Conservation (phyloP, 2,888 invertebrate species). For the Linnaemya tessellans region DNA sequence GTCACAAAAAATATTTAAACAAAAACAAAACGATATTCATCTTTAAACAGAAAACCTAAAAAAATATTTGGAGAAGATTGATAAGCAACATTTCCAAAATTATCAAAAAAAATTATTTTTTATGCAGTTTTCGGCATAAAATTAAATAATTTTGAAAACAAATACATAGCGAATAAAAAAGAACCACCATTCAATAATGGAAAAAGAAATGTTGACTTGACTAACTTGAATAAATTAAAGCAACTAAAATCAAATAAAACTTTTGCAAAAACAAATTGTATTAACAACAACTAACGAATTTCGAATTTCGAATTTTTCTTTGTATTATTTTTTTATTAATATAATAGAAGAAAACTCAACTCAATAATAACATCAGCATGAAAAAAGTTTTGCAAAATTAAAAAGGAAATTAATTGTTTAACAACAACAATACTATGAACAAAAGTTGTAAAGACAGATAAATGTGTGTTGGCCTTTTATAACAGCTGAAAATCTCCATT, state of each 20-base stretch:
- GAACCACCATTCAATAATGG: constrained; percentile 19
- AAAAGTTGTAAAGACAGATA: constrained; percentile 39
- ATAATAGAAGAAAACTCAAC: constrained; percentile 59
- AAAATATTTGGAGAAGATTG: constrained; percentile 39
- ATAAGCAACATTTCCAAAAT: constrained; percentile 55
- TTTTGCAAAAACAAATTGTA: constrained; percentile 64
- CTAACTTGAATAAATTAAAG: constrained; percentile 29
- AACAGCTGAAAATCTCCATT: constrained; percentile 23
- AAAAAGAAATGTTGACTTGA: constrained; percentile 56
- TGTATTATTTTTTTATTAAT: constrained; percentile 67
- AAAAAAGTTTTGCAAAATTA: constrained; percentile 57
- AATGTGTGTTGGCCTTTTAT: constrained; percentile 44
- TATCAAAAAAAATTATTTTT: constrained; percentile 71
- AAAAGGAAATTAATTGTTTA: constrained; percentile 51
- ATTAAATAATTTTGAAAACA: constrained; percentile 67
- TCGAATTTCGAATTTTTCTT: constrained; percentile 66
- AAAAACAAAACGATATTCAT: constrained; percentile 55
- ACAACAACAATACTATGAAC: constrained; percentile 27
- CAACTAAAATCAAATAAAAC: constrained; percentile 55
- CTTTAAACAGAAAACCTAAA: constrained; percentile 25
- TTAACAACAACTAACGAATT: constrained; percentile 63
- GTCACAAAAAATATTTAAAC: constrained; percentile 68
- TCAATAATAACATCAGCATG: constrained; percentile 18
- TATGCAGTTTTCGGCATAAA: constrained; percentile 73
- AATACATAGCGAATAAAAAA: constrained; percentile 26